Conservation (phyloP, 2,113 vertebrate genomes). For the Paradoxurus hermaphroditus region DNA sequence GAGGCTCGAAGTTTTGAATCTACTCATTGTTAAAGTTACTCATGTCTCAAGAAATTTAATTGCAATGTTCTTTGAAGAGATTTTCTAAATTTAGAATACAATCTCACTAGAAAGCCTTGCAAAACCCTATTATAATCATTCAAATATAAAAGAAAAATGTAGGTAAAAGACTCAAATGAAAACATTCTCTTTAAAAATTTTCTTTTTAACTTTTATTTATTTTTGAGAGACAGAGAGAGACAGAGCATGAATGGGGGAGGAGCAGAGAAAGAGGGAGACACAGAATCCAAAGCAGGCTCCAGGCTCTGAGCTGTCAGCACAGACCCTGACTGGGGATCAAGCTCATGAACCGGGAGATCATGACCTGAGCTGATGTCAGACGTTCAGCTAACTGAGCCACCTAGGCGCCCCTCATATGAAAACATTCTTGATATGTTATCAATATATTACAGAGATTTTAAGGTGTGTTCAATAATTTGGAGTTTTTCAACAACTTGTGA, state of each 20-base stretch:
- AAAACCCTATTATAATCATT: not conserved
- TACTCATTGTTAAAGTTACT: not conserved
- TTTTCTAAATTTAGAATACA: not conserved
- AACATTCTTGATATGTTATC: not conserved
- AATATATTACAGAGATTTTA: not conserved
- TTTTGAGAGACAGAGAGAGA: too few species aligned
- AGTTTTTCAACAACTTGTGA: not conserved
- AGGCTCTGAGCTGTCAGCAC: too few species aligned
- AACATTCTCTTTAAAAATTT: not conserved
- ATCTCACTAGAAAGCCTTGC: not conserved
- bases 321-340: rapidly evolving
- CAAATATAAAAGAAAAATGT: not conserved
- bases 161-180: not conserved
- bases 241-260: too few species aligned
- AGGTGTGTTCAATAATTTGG: not conserved
- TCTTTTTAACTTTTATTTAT: too few species aligned
- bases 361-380: too few species aligned
- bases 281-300: too few species aligned
- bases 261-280: too few species aligned
- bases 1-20: not conserved
- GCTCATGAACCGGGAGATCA: too few species aligned
- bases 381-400: too few species aligned
- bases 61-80: not conserved
- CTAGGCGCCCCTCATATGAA: not conserved
- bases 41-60: not conserved